A percentile compares a stretch with the other conserved stretches of the same genome.
Conservation (phyloP, 2,113 vertebrate species). For the Megaceryle maxima region DNA sequence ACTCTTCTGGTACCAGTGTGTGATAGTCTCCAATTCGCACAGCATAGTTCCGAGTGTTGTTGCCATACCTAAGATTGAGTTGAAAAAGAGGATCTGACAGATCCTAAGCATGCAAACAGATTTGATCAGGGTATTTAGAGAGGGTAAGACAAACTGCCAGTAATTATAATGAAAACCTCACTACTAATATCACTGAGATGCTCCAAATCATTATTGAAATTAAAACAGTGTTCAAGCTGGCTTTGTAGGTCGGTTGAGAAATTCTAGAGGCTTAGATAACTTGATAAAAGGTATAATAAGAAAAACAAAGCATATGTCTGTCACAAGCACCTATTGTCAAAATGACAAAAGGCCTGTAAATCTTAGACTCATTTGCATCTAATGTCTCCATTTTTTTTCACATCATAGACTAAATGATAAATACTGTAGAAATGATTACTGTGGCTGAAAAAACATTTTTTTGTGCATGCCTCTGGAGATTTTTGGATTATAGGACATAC, state of each 20-base stretch:
- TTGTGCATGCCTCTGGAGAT: neutral
- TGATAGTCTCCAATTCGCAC: slow-evolving; percentile 94
- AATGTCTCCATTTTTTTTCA: too few relatives aligned
- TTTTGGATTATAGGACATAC: neutral
- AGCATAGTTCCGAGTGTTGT: slow-evolving; percentile 85
- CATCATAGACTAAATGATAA: too few relatives aligned
- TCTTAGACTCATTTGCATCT: too few relatives aligned
- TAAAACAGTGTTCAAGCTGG: neutral
- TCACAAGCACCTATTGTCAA: neutral
- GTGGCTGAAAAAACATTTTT: neutral
- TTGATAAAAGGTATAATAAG: neutral
- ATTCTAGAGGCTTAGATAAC: neutral
- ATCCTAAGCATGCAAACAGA: neutral
- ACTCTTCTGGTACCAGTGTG: slow-evolving; percentile 91
- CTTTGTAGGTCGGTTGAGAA: neutral
- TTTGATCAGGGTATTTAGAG: neutral
- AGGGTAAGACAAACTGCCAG: neutral
- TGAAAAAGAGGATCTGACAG: neutral
- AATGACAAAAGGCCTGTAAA: neutral
- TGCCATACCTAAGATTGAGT: slow-evolving; percentile 84
- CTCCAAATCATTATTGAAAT: neutral
- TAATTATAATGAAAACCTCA: neutral
- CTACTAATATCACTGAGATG: neutral
- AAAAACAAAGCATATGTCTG: neutral
- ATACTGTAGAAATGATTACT: neutral